Base-by-base conservation (phyloP, 1,140 invertebrate genomes). In the Sweltsa coloradensis region DNA sequence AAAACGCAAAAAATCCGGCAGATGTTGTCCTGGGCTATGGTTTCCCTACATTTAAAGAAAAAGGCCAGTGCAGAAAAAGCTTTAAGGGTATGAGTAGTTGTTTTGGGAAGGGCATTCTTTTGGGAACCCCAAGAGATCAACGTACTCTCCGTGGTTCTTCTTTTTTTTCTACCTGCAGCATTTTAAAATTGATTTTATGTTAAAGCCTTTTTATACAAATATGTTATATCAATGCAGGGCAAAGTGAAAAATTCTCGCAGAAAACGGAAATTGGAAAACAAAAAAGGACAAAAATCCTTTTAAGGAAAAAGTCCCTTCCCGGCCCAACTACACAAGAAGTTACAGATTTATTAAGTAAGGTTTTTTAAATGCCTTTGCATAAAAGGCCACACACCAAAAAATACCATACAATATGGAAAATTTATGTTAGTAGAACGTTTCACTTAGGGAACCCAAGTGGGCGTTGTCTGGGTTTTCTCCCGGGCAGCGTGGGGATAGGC, bases 221-320 rank as follows among this genome's bases (percentile, higher is more conserved):
- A 34, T 34, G 16, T 41, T 31, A 21, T 44, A 45, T 24, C 5
- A 41, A 41, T 41, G 22, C 11, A 18, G 11, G 21, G 5, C 16
- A 36, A 9, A 36, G 7, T 40, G 37, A 40, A 23, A 42, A 9
- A 19, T 42, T 16, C 6, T 42, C 14, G n/a, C 3, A 85, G 63
- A 64, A 58, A 34, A 63, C 68, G 2, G 77, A 81, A 45, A 61
- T 72, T 11, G 76, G 74, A 39, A 69, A 79, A 55, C 86, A 89
- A 69, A 89, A 78, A 37, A 79, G 85, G 16, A 83, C 83, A 0
- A 97, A 97, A 69, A 90, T 99, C 51, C 65, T 97, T 1, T 85
- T 98, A 1, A 70, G 87, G 53, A 99, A 99, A n/a, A 67, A 82
- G 98, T 53, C 91, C 95, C 3, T 99, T 99, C 74, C 89, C 97